A percentile compares a stretch with the other conserved stretches of the same genome.
These are phyloP conservation scores for Glaucidium brasilianum DNA, from an alignment of 2,113 vertebrate genomes.

Conservation along the genomic window DNA sequence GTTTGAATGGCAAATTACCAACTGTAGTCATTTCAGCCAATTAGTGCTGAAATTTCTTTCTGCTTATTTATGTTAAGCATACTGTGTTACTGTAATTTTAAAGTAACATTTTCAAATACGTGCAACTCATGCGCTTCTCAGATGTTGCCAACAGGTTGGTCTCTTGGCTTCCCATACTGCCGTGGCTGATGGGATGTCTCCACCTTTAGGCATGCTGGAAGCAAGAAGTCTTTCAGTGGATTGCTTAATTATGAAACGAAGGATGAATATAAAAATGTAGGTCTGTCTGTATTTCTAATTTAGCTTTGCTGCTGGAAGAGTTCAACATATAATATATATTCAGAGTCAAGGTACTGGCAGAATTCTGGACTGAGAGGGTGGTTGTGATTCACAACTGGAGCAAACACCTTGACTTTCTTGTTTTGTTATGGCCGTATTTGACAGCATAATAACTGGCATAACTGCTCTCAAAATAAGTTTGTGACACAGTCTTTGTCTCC, in stretches of 20 bases:
- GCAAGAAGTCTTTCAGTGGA: not conserved
- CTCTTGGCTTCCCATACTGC: not conserved
- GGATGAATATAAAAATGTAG: not conserved
- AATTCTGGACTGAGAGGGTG: not conserved
- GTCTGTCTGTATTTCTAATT: not conserved
- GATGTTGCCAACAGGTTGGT: not conserved
- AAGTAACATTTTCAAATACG: not conserved
- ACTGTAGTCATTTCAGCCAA: not conserved
- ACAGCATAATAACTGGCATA: not conserved
- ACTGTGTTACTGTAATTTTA: not conserved
- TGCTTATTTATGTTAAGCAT: not conserved
- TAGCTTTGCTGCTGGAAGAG: not conserved
- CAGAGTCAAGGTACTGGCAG: not conserved
- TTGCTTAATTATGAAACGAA: not conserved
- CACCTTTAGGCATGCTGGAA: fast-evolving
- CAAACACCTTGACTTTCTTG: not conserved
- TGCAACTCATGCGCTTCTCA: fast-evolving
- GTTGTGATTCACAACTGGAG: not conserved
- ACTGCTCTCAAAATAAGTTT: not conserved
- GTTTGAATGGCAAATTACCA: not conserved
- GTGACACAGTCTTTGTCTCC: not conserved
- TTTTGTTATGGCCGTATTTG: not conserved
- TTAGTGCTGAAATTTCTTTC: not conserved
- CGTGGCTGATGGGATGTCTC: not conserved
- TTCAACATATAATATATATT: not conserved